Base-by-base conservation (phyloP, 1,140 invertebrate genomes). In the Tribolium castaneum region DNA sequence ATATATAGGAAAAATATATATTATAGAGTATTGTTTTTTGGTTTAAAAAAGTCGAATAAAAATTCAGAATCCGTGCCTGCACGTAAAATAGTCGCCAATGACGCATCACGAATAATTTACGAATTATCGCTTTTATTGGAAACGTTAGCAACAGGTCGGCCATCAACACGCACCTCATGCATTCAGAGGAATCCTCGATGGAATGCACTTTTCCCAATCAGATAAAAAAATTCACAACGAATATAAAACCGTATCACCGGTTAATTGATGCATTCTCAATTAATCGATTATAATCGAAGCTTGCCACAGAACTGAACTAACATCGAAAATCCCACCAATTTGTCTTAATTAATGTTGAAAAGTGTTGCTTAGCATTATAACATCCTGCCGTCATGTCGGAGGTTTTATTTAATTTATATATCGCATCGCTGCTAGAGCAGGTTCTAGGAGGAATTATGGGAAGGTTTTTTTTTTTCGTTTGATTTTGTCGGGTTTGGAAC, bases 361-460 rank as follows among this genome's bases (percentile, higher is more conserved):
- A 66, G 59, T 66, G 59, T 66, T 66, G 59, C n/a, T 35, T 9
- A 66, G 59, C 59, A 62, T 66, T 66, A 66, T n/a, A 75, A 74
- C 73, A 75, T 70, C 70, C 77, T 45, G 72, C 45, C 22, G 72
- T 70, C 77, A 74, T 30, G 14, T 30, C 19, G n/a, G 39, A 34
- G 51, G 70, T 79, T 79, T 76, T 51, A 25, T 52, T 34, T 70
- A 66, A 73, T 74, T 34, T 78, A 78, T 19, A 19, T 54, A 78
- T 62, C 50, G 25, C 35, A 54, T 59, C 49, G 62, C 62, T 72
- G 62, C 62, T 72, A 76, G 62, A 79, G 75, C 75, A 79, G 66
- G 62, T 50, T 49, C 66, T 62, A 76, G 70, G 50, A 49, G 56
- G 70, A 76, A 59, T 76, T 76, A 70, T 50, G 12, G 49, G 22